Percentiles rank a stretch among this genome's conserved stretches.
Evolutionary conservation across 1,140 invertebrate species (phyloP).

Genomic region (Drosophila nannoptera): DNA sequence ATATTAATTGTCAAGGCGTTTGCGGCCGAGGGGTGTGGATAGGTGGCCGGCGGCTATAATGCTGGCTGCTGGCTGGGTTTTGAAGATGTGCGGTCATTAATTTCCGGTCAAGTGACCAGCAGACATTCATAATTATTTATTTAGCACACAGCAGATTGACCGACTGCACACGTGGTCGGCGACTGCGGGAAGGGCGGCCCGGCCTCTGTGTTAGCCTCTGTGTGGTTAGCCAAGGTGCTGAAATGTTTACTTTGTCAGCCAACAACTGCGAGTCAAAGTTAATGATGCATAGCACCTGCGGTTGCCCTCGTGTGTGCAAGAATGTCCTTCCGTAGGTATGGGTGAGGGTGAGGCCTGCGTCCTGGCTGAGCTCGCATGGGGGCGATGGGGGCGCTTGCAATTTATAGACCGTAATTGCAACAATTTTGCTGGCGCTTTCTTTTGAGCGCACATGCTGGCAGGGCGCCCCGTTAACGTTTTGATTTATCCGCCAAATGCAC

Average conservation of each 20-base stretch:
- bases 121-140: constrained; percentile 76
- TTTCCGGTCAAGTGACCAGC: constrained; percentile 73
- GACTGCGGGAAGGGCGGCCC: constrained; percentile 14
- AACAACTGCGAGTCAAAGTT: constrained; percentile 64
- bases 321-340: neutral
- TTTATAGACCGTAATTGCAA: constrained; percentile 72
- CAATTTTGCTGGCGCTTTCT: constrained; percentile 62
- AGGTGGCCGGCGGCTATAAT: neutral
- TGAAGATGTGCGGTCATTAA: constrained; percentile 64
- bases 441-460: constrained; percentile 28
- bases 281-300: constrained; percentile 71
- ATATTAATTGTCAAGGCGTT: constrained; percentile 68
- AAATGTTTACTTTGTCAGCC: constrained; percentile 71
- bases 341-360: constrained; percentile 3
- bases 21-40: constrained; percentile 12
- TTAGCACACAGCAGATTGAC: constrained; percentile 73
- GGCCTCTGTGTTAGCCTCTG: constrained; percentile 49
- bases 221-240: constrained; percentile 71
- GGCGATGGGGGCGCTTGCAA: constrained; percentile 25
- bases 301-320: constrained; percentile 26
- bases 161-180: constrained; percentile 67
- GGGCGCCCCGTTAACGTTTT: constrained; percentile 51
- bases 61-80: neutral
- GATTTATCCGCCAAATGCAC: constrained; percentile 70
- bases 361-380: no score